Base-by-base conservation (phyloP, 2,888 invertebrate species). In the Meteorus colon region DNA sequence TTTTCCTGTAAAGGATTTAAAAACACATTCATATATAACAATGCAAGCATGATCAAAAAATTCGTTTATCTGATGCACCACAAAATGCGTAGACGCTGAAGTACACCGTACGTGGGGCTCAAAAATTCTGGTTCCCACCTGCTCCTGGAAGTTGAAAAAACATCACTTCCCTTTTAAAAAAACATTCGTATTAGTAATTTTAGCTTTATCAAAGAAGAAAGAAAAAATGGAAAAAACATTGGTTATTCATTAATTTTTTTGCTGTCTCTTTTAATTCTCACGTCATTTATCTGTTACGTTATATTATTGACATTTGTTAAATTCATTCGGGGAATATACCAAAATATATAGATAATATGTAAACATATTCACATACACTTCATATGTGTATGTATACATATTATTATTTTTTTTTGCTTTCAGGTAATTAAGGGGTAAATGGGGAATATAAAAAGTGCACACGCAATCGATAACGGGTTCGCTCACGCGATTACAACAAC, bases 1-100 rank as follows among this genome's bases (percentile, higher is more conserved):
- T 79, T 76, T 89, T 89, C 89, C 89, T 89, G 89, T 88, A 89
- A 89, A 89, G 89, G 89, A 88, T 87, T 73, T 87, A 88, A 89
- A 90, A 88, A 86, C 86, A 90, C 88, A 89, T 90, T 90, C 88
- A 88, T 87, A 88, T 87, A 87, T 88, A 88, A 89, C 87, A 87
- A 73, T 87, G 88, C 89, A 91, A 91, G 90, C 91, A 91, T 90
- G 88, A 90, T 91, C 90, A 91, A 91, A 91, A 91, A 91, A 85
- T 86, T 79, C 75, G 84, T 84, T 86, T 89, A 88, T 90, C 89
- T 89, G 90, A 90, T 89, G 90, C 90, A 90, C 90, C 89, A 89
- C 88, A 89, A 89, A 89, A 89, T 89, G 87, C 88, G 86, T 85
- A 87, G 89, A 87, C 84, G 87, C 86, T 85, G 88, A 85, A 85